phyloP scores from a whole-genome alignment of 2,113 vertebrate species.

The Pao palembangensis region DNA sequence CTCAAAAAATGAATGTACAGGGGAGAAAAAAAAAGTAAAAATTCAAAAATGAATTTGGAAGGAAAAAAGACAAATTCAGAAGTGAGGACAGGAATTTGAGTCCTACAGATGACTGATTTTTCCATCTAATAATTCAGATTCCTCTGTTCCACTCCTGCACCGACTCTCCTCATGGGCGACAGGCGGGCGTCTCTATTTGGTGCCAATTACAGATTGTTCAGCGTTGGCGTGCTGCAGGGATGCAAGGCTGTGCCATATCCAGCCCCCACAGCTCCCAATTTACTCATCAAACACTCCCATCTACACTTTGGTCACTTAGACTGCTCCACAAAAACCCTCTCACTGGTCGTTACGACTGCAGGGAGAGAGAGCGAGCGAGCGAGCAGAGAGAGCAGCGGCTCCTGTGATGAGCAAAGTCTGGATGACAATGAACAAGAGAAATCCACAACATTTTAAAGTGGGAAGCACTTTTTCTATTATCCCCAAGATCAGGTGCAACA shows the following conservation, averaged over 20 bases:
- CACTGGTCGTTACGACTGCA: conserved; percentile 23
- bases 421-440: conserved; percentile 18
- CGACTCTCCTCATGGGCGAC: conserved; percentile 50
- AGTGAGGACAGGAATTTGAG: conserved; percentile 18
- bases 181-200: conserved; percentile 53
- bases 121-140: conserved; percentile 40
- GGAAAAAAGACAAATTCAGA: conserved; percentile 4
- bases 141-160: conserved; percentile 43
- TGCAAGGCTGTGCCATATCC: conserved; percentile 50
- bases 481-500: no score
- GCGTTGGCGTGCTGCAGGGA: conserved; percentile 48
- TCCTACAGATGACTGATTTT: conserved; percentile 30
- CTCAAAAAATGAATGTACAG: not conserved
- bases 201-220: conserved; percentile 68
- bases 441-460: conserved; percentile 7
- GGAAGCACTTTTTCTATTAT: no score
- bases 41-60: conserved; percentile 5
- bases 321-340: conserved; percentile 35
- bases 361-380: conserved; percentile 7
- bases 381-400: conserved; percentile 15
- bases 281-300: conserved; percentile 58
- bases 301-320: conserved; percentile 37
- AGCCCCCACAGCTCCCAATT: conserved; percentile 57
- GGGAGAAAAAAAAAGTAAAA: not conserved
- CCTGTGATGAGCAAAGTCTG: conserved; percentile 11